phyloP scores from a whole-genome alignment of 2,113 vertebrate species.

The Corythaixoides concolor region DNA sequence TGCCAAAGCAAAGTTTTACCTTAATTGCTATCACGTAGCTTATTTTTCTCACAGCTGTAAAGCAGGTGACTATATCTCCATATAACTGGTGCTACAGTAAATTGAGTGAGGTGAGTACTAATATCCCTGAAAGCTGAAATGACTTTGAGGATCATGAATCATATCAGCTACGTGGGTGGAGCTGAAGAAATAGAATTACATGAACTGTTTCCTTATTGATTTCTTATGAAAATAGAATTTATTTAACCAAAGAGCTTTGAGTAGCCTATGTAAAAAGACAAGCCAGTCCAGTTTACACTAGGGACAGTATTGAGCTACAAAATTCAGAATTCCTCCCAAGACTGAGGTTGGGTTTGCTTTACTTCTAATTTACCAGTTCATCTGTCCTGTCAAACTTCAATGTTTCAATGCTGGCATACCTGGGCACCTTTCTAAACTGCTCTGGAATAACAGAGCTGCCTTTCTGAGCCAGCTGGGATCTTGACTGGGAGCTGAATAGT shows the following conservation, averaged over 20 bases:
- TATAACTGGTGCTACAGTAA: neutral
- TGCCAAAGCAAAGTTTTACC: neutral
- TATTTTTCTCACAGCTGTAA: constrained; percentile 5
- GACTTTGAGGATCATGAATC: neutral
- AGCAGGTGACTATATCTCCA: neutral
- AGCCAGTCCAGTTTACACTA: neutral
- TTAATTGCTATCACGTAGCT: neutral
- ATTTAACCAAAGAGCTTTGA: neutral
- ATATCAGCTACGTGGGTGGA: neutral
- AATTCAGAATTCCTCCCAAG: neutral
- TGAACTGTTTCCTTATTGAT: neutral
- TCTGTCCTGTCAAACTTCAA: neutral
- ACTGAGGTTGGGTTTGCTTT: neutral
- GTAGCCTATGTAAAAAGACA: neutral
- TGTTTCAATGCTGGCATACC: neutral
- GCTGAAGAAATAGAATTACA: neutral
- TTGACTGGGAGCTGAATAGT: neutral
- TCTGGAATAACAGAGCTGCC: neutral
- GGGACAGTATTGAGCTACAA: neutral
- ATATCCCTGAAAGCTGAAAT: neutral
- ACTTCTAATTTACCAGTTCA: rapidly evolving
- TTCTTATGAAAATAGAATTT: neutral
- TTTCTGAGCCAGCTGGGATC: neutral
- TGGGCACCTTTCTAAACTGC: neutral
- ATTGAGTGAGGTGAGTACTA: neutral